Evolutionary conservation across 1,140 invertebrate genomes (phyloP).

Genomic region (Zelostemma sp.): DNA sequence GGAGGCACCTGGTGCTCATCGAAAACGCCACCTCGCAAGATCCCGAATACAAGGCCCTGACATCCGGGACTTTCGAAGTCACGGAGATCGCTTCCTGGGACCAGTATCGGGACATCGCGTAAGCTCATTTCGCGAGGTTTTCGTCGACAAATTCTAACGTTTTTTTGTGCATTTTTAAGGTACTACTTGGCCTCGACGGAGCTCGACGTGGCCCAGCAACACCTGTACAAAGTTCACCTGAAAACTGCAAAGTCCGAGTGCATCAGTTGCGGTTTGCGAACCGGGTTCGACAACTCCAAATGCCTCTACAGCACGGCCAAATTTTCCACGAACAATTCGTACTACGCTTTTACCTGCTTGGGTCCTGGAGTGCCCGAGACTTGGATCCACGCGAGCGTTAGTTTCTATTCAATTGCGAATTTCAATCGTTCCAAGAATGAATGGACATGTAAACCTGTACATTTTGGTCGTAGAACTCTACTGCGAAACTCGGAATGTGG

Average conservation of each 20-base stretch:
- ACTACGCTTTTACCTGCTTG: constrained; percentile 80
- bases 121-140: too few relatives aligned
- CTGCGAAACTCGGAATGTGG: constrained; percentile 72
- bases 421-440: too few relatives aligned
- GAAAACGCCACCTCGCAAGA: constrained; percentile 54
- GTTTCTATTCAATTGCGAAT: constrained; percentile 24
- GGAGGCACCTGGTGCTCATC: constrained; percentile 77
- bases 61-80: constrained; percentile 82
- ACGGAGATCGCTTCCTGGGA: constrained; percentile 85
- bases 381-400: constrained; percentile 66
- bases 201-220: constrained; percentile 74
- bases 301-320: constrained; percentile 79
- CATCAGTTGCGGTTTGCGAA: constrained; percentile 73
- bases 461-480: constrained; percentile 54
- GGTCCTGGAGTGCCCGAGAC: constrained; percentile 79
- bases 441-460: too few relatives aligned
- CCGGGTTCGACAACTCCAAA: constrained; percentile 67
- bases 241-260: constrained; percentile 65
- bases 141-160: too few relatives aligned
- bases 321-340: constrained; percentile 77
- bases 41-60: constrained; percentile 72
- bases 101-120: constrained; percentile 75
- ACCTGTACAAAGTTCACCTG: constrained; percentile 73
- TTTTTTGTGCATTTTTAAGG: constrained; percentile 56
- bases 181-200: constrained; percentile 78